A percentile compares a stretch with the other conserved stretches of the same genome.
Evolutionary conservation across 2,113 vertebrate genomes (phyloP).

Genomic region (Antigone vipio): DNA sequence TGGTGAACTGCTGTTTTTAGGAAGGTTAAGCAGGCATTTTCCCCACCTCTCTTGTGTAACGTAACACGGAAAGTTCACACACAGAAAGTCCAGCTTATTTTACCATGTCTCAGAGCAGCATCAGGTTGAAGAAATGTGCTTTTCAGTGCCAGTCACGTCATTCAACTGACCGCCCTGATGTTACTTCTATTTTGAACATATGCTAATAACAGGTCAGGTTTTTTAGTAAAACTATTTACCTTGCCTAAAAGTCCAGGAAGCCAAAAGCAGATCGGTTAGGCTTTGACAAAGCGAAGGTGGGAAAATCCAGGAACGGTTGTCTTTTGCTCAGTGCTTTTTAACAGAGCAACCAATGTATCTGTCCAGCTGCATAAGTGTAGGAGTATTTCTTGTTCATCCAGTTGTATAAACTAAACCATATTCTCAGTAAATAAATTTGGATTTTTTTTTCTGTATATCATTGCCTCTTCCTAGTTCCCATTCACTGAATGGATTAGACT

Average conservation of each 20-base stretch:
- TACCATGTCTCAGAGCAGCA: not conserved
- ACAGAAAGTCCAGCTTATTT: not conserved
- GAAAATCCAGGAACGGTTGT: not conserved
- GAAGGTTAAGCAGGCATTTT: not conserved
- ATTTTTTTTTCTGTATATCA: not conserved
- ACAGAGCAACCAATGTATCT: not conserved
- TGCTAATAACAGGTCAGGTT: not conserved
- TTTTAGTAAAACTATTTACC: not conserved
- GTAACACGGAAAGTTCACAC: not conserved
- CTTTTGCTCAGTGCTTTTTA: not conserved
- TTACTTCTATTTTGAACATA: not conserved
- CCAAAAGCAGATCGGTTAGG: not conserved
- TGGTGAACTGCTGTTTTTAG: not conserved
- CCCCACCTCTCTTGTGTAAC: not conserved
- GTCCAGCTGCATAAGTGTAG: not conserved
- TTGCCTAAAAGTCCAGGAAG: not conserved
- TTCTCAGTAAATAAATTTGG: conserved; percentile 6
- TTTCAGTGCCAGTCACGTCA: not conserved
- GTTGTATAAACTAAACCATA: not conserved
- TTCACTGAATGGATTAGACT: conserved; percentile 16
- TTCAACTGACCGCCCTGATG: not conserved
- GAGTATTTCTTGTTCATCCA: not conserved
- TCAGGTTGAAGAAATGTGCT: not conserved
- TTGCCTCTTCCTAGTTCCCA: conserved; percentile 24
- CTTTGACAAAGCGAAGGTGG: not conserved